Conservation (phyloP, 2,797 vertebrate species). For the Scolopax rusticola region DNA sequence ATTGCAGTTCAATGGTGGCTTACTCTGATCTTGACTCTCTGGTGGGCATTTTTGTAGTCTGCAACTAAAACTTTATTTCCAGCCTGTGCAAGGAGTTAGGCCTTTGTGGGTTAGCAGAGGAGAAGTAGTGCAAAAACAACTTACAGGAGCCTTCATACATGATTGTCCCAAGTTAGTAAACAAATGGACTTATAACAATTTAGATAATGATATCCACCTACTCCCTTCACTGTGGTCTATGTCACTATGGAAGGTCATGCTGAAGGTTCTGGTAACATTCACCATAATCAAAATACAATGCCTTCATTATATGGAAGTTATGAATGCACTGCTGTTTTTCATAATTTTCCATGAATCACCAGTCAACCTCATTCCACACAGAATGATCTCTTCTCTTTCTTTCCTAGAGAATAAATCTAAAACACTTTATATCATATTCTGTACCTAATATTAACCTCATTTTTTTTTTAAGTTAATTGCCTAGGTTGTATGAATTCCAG, state of each 20-base stretch:
- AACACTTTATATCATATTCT: not conserved
- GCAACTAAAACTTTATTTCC: not conserved
- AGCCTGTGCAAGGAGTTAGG: not conserved
- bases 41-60: not conserved
- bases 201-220: not conserved
- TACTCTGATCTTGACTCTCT: not conserved
- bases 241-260: not conserved
- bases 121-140: not conserved
- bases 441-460: not conserved
- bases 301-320: not conserved
- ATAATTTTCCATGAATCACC: not conserved
- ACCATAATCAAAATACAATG: not conserved
- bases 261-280: not conserved
- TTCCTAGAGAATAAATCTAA: not conserved
- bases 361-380: not conserved
- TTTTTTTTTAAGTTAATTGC: not conserved
- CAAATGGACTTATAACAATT: not conserved
- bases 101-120: not conserved
- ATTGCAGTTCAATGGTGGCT: not conserved
- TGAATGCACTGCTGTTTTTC: not conserved
- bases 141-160: constrained; percentile 21
- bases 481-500: not conserved
- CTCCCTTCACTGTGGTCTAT: not conserved
- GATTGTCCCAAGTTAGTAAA: not conserved
- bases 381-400: not conserved